phyloP scores from a whole-genome alignment of 2,797 vertebrate species.

The Arrhamphus sclerolepis region DNA sequence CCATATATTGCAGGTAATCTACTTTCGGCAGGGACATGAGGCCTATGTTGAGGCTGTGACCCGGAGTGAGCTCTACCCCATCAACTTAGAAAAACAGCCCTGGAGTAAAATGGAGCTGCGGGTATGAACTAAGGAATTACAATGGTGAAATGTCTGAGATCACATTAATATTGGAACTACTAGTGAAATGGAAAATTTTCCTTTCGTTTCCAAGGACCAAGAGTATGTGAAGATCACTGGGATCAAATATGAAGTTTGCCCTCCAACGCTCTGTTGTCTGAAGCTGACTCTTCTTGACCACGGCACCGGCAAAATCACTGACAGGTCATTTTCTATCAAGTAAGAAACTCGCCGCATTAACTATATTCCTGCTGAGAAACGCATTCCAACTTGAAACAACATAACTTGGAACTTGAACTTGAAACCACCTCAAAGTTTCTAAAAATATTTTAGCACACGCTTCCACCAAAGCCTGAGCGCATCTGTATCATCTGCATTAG shows the following conservation, averaged over 20 bases:
- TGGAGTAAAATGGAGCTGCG: conserved; percentile 94
- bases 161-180: too few relatives aligned
- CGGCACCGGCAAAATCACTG: conserved; percentile 88
- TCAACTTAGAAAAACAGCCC: conserved; percentile 92
- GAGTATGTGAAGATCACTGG: conserved; percentile 98
- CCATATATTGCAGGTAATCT: conserved; percentile 86
- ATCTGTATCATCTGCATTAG: too few relatives aligned
- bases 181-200: too few relatives aligned
- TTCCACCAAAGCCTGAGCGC: too few relatives aligned
- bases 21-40: conserved; percentile 97
- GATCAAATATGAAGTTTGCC: conserved; percentile 94
- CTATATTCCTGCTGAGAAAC: too few relatives aligned
- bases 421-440: too few relatives aligned
- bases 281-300: conserved; percentile 95
- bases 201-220: conserved; percentile 86
- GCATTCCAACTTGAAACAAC: too few relatives aligned
- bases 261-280: conserved; percentile 94
- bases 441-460: too few relatives aligned
- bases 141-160: neutral
- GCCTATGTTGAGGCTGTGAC: conserved; percentile 94
- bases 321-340: conserved; percentile 95
- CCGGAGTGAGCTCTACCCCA: conserved; percentile 87
- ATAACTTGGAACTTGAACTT: too few relatives aligned
- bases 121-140: conserved; percentile 76
- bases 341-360: conserved; percentile 59